Evolutionary conservation across 2,888 invertebrate genomes (phyloP).

Genomic region (Dermolepida albohirtum): DNA sequence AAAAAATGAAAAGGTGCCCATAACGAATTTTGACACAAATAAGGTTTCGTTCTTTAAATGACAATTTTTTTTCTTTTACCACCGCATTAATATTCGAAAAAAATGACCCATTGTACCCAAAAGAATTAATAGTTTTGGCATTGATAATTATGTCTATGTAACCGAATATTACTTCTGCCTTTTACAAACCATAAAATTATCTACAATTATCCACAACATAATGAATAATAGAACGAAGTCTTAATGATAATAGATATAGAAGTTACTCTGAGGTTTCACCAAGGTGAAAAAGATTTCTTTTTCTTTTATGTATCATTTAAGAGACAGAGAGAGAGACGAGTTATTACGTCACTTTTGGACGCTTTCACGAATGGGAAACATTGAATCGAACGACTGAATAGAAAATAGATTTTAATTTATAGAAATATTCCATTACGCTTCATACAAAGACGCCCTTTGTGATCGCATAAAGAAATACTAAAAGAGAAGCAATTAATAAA

Average conservation of each 20-base stretch:
- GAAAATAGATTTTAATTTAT: slow-evolving; percentile 8
- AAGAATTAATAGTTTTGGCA: neutral
- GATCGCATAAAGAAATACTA: slow-evolving; percentile 2
- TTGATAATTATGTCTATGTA: neutral
- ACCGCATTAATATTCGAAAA: slow-evolving; percentile 1
- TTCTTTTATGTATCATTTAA: too few species aligned
- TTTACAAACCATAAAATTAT: slow-evolving; percentile 27
- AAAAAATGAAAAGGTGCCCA: too few species aligned
- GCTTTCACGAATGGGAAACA: neutral
- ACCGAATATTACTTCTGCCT: slow-evolving; percentile 8
- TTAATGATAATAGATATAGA: neutral
- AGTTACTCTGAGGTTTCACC: neutral
- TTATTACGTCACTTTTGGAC: slow-evolving; percentile 5
- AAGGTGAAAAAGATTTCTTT: slow-evolving; percentile 5
- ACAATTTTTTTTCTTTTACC: too few species aligned
- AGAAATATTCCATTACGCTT: slow-evolving; percentile 11
- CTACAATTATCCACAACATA: slow-evolving; percentile 1
- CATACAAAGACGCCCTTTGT: neutral
- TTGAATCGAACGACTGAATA: slow-evolving; percentile 1
- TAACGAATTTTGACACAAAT: too few species aligned
- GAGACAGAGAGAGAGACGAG: neutral
- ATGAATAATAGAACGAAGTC: slow-evolving; percentile 6
- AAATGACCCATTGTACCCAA: neutral
- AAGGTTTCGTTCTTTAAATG: too few species aligned
- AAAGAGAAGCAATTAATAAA: slow-evolving; percentile 11